Conservation (phyloP, 2,113 vertebrate species). For the Lophura nycthemera region DNA sequence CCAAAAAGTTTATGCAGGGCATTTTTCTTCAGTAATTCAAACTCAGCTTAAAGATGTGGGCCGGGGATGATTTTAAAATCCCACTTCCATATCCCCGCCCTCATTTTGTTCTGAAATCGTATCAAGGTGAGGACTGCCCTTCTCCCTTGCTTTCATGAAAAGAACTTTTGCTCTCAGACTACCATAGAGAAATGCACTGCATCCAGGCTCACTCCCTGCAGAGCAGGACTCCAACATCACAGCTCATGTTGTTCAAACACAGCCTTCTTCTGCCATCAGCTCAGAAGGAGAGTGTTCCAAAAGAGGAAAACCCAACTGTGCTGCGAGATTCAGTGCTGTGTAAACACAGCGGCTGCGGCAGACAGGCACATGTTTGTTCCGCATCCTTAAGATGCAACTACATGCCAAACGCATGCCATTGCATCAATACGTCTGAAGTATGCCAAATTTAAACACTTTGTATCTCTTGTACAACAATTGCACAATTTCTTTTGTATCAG, state of each 20-base stretch:
- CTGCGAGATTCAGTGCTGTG: background rate
- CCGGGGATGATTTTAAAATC: background rate
- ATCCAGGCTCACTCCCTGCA: background rate
- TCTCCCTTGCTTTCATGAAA: background rate
- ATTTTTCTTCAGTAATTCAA: background rate
- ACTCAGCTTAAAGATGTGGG: background rate
- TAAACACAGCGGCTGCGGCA: background rate
- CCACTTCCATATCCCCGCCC: rapidly evolving
- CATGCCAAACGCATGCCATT: background rate
- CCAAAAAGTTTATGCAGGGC: background rate
- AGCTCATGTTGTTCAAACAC: background rate
- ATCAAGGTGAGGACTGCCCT: background rate
- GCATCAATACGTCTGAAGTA: background rate
- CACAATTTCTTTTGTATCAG: background rate
- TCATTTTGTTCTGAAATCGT: background rate
- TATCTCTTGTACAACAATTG: background rate
- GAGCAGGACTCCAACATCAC: background rate
- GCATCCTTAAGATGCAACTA: background rate
- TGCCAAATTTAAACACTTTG: background rate
- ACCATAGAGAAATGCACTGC: background rate
- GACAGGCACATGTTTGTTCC: background rate
- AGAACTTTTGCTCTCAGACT: background rate
- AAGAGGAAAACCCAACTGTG: background rate
- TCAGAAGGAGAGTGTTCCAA: background rate
- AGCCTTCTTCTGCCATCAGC: background rate